phyloP scores from a whole-genome alignment of 2,888 invertebrate genomes.

The Apamea epomidion region DNA sequence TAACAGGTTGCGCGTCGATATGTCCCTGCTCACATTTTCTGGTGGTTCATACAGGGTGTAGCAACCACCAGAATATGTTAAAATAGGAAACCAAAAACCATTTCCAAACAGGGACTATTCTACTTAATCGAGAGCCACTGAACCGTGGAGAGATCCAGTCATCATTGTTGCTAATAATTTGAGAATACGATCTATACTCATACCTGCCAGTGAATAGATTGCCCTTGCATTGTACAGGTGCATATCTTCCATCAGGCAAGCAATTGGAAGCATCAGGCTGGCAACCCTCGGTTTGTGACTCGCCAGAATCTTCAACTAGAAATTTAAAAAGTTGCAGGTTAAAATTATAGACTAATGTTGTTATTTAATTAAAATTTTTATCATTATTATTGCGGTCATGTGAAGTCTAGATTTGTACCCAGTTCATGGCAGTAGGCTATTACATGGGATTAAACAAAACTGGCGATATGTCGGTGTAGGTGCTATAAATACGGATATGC shows the following conservation, averaged over 20 bases:
- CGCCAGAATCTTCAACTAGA: conserved; percentile 29
- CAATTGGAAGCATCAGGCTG: conserved; percentile 83
- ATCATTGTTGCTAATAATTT: conserved; percentile 20
- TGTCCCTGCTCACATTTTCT: neutral
- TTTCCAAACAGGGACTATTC: neutral
- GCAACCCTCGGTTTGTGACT: conserved; percentile 68
- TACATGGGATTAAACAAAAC: neutral
- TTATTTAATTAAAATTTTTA: neutral
- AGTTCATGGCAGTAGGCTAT: neutral
- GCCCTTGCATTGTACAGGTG: conserved; percentile 92
- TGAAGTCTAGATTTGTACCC: neutral
- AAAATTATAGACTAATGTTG: neutral
- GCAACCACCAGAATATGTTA: neutral
- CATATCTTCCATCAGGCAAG: conserved; percentile 90
- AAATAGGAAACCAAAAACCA: neutral
- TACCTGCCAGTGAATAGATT: conserved; percentile 91
- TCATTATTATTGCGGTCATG: neutral
- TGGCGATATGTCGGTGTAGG: neutral
- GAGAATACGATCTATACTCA: conserved; percentile 29
- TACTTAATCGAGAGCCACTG: neutral
- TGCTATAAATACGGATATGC: neutral
- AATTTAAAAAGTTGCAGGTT: neutral
- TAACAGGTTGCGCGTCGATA: neutral
- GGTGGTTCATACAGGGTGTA: neutral
- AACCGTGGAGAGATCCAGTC: neutral